phyloP scores from a whole-genome alignment of 2,797 vertebrate genomes.

The Siniperca undulata region DNA sequence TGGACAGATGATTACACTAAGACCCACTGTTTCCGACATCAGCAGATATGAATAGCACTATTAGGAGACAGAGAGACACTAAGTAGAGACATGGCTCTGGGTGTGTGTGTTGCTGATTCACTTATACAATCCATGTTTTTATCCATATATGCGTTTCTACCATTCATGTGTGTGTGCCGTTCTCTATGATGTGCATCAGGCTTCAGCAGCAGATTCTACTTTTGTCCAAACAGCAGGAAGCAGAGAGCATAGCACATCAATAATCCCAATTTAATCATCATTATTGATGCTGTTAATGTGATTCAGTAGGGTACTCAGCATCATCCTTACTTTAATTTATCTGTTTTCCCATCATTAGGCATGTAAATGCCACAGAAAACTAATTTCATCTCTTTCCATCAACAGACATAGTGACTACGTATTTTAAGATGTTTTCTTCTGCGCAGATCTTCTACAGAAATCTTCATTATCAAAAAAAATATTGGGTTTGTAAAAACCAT shows the following conservation, averaged over 20 bases:
- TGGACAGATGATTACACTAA: conserved; percentile 70
- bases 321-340: conserved; percentile 35
- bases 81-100: conserved; percentile 47
- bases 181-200: neutral
- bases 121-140: conserved; percentile 28
- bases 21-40: conserved; percentile 64
- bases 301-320: conserved; percentile 26
- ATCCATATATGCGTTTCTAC: neutral
- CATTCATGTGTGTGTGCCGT: neutral
- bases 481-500: conserved; percentile 6
- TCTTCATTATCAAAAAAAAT: conserved; percentile 16
- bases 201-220: conserved; percentile 38
- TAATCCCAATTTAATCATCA: conserved; percentile 47
- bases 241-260: conserved; percentile 30
- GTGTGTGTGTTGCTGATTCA: conserved; percentile 21
- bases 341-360: conserved; percentile 25
- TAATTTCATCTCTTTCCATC: conserved; percentile 22
- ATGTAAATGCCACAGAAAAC: conserved; percentile 37
- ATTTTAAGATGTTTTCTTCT: conserved; percentile 12
- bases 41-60: conserved; percentile 69
- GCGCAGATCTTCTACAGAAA: neutral
- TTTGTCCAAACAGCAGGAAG: conserved; percentile 42
- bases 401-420: conserved; percentile 8
- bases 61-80: conserved; percentile 58
- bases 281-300: conserved; percentile 49